These are phyloP conservation scores for Cherax quadricarinatus DNA, from an alignment of 1,140 invertebrate species.

Conservation along the genomic window DNA sequence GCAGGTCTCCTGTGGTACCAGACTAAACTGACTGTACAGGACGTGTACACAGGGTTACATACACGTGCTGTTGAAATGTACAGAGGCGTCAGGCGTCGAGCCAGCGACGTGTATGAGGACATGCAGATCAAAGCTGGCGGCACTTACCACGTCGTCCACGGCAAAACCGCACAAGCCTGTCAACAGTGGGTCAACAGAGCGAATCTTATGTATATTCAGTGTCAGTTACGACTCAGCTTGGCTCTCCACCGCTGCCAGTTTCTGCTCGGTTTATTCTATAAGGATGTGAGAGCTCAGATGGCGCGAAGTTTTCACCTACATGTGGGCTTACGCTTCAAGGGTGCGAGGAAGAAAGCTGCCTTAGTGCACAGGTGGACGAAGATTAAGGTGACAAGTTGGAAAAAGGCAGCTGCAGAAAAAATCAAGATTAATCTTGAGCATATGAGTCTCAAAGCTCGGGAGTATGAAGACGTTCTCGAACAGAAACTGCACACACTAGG, in stretches of 20 bases:
- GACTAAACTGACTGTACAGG: conserved; percentile 7
- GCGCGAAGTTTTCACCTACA: neutral
- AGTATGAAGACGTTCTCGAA: conserved; percentile 47
- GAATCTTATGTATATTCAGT: conserved; percentile 51
- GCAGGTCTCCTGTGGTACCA: conserved; percentile 45
- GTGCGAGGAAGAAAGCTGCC: conserved; percentile 5
- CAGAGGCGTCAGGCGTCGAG: conserved; percentile 36
- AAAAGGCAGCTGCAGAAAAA: conserved; percentile 33
- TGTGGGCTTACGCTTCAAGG: neutral
- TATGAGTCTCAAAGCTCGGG: conserved; percentile 45
- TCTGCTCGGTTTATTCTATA: conserved; percentile 18
- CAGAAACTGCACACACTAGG: conserved; percentile 42
- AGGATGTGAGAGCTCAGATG: conserved; percentile 17
- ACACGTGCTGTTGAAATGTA: conserved; percentile 34
- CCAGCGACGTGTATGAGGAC: conserved; percentile 48
- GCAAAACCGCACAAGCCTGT: conserved; percentile 30
- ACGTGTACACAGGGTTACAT: conserved; percentile 1
- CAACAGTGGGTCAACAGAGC: conserved; percentile 47
- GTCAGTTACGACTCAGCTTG: conserved; percentile 41
- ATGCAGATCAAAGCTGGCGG: conserved; percentile 49
- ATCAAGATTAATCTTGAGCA: conserved; percentile 42
- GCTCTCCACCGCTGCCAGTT: conserved; percentile 53
- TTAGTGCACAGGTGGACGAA: conserved; percentile 39
- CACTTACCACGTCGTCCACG: conserved; percentile 43
- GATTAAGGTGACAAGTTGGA: conserved; percentile 48